Conservation (phyloP, 2,113 vertebrate genomes). For the Xerus inauris region DNA sequence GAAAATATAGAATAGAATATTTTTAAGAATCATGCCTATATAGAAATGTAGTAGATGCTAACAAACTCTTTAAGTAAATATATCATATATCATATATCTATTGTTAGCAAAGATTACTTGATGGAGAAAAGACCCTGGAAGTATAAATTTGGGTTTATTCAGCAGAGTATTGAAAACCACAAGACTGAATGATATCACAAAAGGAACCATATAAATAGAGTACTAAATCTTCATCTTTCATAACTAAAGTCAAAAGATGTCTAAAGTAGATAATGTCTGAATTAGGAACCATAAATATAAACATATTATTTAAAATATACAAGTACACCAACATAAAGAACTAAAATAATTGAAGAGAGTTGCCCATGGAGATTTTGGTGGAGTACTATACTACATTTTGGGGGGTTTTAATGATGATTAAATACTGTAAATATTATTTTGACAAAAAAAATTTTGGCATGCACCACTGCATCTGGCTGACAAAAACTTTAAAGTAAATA, state of each 20-base stretch:
- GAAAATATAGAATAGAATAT: neutral
- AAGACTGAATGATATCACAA: neutral
- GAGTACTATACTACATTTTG: neutral
- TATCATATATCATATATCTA: neutral
- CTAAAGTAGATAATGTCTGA: neutral
- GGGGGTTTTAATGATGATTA: neutral
- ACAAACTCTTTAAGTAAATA: neutral
- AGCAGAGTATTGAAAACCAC: neutral
- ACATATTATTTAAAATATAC: neutral
- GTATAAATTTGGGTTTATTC: neutral
- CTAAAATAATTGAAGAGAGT: neutral
- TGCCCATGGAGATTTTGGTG: neutral
- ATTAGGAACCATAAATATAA: neutral
- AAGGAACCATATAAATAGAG: neutral
- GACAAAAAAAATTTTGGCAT: neutral
- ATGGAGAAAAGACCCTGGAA: neutral
- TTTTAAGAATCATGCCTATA: too few relatives aligned
- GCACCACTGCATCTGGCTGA: too few relatives aligned
- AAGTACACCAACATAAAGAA: neutral
- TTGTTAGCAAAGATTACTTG: neutral
- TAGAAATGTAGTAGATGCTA: neutral
- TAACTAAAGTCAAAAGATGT: neutral
- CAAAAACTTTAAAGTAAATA: neutral
- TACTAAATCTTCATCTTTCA: neutral
- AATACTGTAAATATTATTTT: neutral